Conservation (phyloP, 1,140 invertebrate species). For the Pseudomyrmex sp. region DNA sequence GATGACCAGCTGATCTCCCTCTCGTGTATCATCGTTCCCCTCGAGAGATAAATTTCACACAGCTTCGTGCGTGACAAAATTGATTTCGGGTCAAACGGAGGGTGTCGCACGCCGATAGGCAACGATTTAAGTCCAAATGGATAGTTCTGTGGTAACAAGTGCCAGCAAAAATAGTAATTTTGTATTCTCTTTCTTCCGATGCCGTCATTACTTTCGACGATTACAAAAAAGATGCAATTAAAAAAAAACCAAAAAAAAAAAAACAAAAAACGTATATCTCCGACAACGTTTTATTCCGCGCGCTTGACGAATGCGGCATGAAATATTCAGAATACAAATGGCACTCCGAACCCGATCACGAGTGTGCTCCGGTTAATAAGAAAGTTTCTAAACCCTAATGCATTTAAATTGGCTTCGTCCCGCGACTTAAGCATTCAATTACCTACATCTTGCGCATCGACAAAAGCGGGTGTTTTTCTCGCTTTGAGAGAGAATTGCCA, state of each 20-base stretch:
- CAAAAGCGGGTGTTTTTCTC: conserved; percentile 24
- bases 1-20: conserved; percentile 31
- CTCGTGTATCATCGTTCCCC: conserved; percentile 30
- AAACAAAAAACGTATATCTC: not conserved
- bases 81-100: conserved; percentile 38
- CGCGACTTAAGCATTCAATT: conserved; percentile 65
- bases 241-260: conserved; percentile 6
- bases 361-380: conserved; percentile 67
- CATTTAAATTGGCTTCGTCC: conserved; percentile 68
- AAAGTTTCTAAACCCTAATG: conserved; percentile 72
- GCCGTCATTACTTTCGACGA: not conserved
- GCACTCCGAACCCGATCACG: conserved; percentile 62
- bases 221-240: conserved; percentile 33
- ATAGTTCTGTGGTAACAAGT: conserved; percentile 52
- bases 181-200: conserved; percentile 13
- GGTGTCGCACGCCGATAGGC: conserved; percentile 45
- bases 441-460: conserved; percentile 39
- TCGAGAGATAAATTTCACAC: conserved; percentile 46
- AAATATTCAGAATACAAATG: conserved; percentile 73
- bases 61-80: conserved; percentile 47
- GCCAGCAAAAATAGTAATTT: conserved; percentile 44
- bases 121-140: conserved; percentile 52
- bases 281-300: not conserved
- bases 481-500: not conserved
- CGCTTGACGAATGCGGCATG: conserved; percentile 47